Base-by-base conservation (phyloP, 2,113 vertebrate species). In the Corynorhinus townsendii region DNA sequence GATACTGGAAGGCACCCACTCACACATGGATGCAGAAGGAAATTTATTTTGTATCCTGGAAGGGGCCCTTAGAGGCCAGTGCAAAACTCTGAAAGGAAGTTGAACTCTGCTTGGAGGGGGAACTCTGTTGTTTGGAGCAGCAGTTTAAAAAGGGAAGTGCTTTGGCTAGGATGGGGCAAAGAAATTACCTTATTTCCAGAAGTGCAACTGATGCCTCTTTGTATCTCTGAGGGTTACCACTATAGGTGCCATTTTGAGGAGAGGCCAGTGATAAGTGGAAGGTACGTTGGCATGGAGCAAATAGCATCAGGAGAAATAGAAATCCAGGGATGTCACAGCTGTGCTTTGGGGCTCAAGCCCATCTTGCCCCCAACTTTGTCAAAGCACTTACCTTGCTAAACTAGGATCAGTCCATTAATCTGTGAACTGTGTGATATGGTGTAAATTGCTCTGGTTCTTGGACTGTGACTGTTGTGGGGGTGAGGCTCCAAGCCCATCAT, bases 21-120 rank as follows among this genome's bases (percentile, higher is more conserved):
- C 0, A 1, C 62, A 89, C 92, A 33, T 93, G 97, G 94, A 96
- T 96, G 89, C 92, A 94, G 96, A 96, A 88, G 93, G 94, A 91
- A 95, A 95, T 96, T 96, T 95, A 96, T 94, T 97, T 94, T 96
- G 81, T 93, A 89, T 89, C 93, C 59, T 80, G 93, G 91, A 96
- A 97, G 96, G 94, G 87, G 89, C 90, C 83, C 95, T 96, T 90
- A 92, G 76, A 97, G 0, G 64, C 92, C 35, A 93, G 45, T 91
- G 94, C 82, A 96, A 91, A 96, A 96, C 94, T 93, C 95, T 96
- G 62, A 85, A 89, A 85, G 81, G 69, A 95, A 86, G 82, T 82
- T 93, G 86, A 85, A 91, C 80, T 97, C 87, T 97, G 91, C 95
- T 86, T 96, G 85, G 89, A 92, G 89, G 66, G 66, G 91, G 90